These are phyloP conservation scores for Prionace glauca DNA, from an alignment of 2,797 vertebrate species.

Conservation along the genomic window DNA sequence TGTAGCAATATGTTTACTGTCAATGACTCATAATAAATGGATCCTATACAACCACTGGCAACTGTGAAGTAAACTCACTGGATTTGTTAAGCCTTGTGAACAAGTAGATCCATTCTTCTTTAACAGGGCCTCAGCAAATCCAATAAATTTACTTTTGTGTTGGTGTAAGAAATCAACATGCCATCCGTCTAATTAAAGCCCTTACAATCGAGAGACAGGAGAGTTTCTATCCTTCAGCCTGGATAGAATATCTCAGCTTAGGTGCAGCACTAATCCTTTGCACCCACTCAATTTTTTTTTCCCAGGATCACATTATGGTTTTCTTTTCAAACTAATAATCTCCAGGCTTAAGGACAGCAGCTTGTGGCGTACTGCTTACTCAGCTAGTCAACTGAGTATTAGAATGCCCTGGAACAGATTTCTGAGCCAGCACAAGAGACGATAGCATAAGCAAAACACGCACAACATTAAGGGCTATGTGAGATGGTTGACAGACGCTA, in stretches of 20 bases:
- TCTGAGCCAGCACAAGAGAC: neutral
- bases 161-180: too few species aligned
- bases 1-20: neutral
- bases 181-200: neutral
- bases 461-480: neutral
- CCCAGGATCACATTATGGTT: neutral
- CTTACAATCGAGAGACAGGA: neutral
- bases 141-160: neutral
- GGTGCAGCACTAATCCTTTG: neutral
- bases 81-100: neutral
- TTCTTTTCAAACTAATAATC: neutral
- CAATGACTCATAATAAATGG: neutral
- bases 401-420: neutral
- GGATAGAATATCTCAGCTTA: neutral
- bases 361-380: neutral
- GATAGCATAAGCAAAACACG: neutral
- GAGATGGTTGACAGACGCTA: neutral
- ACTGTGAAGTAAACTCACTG: neutral
- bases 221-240: neutral
- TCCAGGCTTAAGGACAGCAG: neutral
- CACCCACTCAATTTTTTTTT: neutral
- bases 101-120: neutral
- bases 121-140: neutral
- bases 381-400: neutral
- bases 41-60: neutral